Base-by-base conservation (phyloP, 2,113 vertebrate species). In the Rhea pennata region DNA sequence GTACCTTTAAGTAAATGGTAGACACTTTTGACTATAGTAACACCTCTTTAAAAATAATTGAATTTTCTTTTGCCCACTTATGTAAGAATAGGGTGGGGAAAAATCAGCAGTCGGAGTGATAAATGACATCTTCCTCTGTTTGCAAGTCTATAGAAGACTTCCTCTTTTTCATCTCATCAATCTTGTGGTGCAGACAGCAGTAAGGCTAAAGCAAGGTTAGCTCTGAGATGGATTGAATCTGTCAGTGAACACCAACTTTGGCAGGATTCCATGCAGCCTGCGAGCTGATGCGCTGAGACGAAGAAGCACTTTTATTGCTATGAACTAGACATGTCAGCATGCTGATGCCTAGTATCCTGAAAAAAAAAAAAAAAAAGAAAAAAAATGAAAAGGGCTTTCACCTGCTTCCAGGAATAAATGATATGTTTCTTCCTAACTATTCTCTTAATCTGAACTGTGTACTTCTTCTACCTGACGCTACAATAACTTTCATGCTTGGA, bases 181-280 rank as follows among this genome's bases (percentile, higher is more conserved):
- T 91, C 50, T 84, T 83, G 39, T 54, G n/a, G 42, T 78, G 87
- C 56, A 95, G 92, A 92, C 61, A 96, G 80, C 78, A 88, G 65
- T 71, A 87, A 80, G 90, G 92, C 87, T 73, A 96, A 96, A 92
- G 95, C 44, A 90, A 96, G 93, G 80, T 95, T 97, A 72, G 24
- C 85, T 94, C 81, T 94, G 95, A 96, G 96, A 96, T 76, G 78
- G 84, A 96, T 95, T 94, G 79, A 88, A 86, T 88, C 94, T 96
- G 95, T 95, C 93, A 93, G 76, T 58, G 79, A 65, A 66, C 61
- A 85, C 79, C 92, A 83, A 88, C 70, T 80, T 96, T 97, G 96
- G 97, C 95, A 78, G 54, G n/a, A 23, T 92, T 97, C 97, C 97
- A 83, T 93, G 67, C 7, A 88, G 50, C 42, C 81, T 87, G 42